phyloP scores from a whole-genome alignment of 2,888 invertebrate genomes.

The Linyphia triangularis region DNA sequence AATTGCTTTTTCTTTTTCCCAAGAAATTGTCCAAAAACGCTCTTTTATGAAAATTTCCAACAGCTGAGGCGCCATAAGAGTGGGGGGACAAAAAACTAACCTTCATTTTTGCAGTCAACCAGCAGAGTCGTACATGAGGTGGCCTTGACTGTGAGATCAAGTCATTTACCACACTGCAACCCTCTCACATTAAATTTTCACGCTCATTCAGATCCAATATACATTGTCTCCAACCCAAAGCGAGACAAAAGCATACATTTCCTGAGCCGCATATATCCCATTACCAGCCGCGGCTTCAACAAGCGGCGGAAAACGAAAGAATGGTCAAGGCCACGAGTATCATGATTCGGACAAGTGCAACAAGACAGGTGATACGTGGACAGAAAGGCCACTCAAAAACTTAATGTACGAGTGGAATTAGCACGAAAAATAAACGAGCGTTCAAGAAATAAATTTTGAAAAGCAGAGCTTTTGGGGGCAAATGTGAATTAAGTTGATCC shows the following conservation, averaged over 20 bases:
- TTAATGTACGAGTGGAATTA: too few species aligned
- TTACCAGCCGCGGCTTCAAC: too few species aligned
- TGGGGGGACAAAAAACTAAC: background rate
- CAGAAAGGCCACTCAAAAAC: background rate
- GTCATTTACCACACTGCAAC: background rate
- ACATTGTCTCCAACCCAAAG: background rate
- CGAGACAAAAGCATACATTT: slow-evolving; percentile 32
- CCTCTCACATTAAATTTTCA: slow-evolving; percentile 9
- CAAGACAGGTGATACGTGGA: slow-evolving; percentile 48
- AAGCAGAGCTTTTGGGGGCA: too few species aligned
- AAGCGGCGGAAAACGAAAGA: slow-evolving; percentile 1
- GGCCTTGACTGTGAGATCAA: slow-evolving; percentile 27
- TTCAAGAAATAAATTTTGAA: too few species aligned
- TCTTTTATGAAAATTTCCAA: too few species aligned
- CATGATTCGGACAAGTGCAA: slow-evolving; percentile 20
- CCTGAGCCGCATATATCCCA: background rate
- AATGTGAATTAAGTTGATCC: too few species aligned
- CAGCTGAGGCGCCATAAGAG: too few species aligned
- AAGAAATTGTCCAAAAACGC: too few species aligned
- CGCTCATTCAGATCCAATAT: slow-evolving; percentile 48
- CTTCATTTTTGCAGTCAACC: background rate
- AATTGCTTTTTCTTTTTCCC: too few species aligned
- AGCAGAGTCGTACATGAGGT: background rate
- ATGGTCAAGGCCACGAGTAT: slow-evolving; percentile 46
- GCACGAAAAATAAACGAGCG: too few species aligned